Evolutionary conservation across 2,888 invertebrate genomes (phyloP).

Genomic region (Drosophila paramelanica): DNA sequence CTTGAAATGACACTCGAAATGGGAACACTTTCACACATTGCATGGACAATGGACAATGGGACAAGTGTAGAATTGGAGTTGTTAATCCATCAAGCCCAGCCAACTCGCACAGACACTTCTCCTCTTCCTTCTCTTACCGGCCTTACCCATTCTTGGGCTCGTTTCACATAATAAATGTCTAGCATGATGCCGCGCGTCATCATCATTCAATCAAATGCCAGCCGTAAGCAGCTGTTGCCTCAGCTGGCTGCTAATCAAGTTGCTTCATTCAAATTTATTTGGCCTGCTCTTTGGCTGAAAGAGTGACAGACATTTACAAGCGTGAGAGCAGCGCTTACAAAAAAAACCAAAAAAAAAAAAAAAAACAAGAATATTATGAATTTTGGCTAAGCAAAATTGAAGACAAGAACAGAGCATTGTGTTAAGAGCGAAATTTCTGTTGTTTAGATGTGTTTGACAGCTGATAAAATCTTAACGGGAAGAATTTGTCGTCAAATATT

Average conservation of each 20-base stretch:
- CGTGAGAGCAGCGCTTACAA: neutral
- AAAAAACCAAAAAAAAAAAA: neutral
- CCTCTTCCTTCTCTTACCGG: neutral
- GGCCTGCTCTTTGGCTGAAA: neutral
- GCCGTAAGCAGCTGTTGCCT: neutral
- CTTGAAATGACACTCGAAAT: slow-evolving; percentile 67
- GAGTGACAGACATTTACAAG: slow-evolving; percentile 11
- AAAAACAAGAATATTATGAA: slow-evolving; percentile 8
- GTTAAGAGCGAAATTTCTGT: neutral
- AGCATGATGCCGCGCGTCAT: slow-evolving; percentile 25
- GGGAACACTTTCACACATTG: slow-evolving; percentile 80
- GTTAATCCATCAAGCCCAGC: slow-evolving; percentile 39
- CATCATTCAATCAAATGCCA: slow-evolving; percentile 40
- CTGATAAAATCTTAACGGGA: too few species aligned
- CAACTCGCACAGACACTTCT: slow-evolving; percentile 1
- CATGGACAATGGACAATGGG: slow-evolving; percentile 39
- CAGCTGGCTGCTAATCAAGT: slow-evolving; percentile 47
- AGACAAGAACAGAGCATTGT: slow-evolving; percentile 32
- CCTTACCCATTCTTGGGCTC: neutral
- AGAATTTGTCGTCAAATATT: too few species aligned
- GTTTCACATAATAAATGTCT: slow-evolving; percentile 19
- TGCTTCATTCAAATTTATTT: slow-evolving; percentile 17
- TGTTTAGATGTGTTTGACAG: too few species aligned
- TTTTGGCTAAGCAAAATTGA: slow-evolving; percentile 1
- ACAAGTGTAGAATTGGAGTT: slow-evolving; percentile 23